Evolutionary conservation across 2,113 vertebrate genomes (phyloP).

Genomic region (Haliaeetus leucogaster): DNA sequence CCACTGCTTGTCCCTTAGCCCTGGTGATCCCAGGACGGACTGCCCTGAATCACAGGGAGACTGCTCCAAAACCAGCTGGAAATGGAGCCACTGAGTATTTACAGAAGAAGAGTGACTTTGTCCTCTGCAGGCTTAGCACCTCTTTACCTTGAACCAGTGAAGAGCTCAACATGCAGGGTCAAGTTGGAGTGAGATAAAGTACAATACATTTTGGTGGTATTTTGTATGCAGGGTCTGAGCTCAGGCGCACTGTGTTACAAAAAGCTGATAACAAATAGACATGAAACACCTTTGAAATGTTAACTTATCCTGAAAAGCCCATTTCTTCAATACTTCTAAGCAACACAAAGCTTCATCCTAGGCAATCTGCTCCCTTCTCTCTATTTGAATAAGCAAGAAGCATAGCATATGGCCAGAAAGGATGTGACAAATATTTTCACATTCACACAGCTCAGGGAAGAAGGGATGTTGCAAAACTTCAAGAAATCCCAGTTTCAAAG

Average conservation of each 20-base stretch:
- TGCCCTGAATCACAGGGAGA: neutral
- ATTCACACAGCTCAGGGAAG: neutral
- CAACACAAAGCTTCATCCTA: neutral
- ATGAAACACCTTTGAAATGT: slow-evolving; percentile 36
- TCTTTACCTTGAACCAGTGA: neutral
- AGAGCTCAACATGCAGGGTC: neutral
- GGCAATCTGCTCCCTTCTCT: neutral
- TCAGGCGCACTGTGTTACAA: neutral
- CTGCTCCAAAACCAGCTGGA: neutral
- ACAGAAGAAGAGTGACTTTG: neutral
- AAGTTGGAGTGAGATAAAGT: neutral
- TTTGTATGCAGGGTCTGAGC: neutral
- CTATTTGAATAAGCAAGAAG: slow-evolving; percentile 38
- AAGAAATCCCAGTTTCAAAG: neutral
- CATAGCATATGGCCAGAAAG: neutral
- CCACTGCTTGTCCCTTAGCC: neutral
- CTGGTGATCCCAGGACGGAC: neutral
- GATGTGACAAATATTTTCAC: neutral
- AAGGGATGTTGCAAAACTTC: neutral
- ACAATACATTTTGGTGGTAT: neutral
- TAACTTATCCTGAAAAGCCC: neutral
- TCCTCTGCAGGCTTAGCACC: neutral
- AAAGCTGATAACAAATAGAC: slow-evolving; percentile 30
- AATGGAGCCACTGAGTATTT: neutral
- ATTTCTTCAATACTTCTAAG: neutral